Base-by-base conservation (phyloP, 2,797 vertebrate species). In the Neomorphus geoffroyi region DNA sequence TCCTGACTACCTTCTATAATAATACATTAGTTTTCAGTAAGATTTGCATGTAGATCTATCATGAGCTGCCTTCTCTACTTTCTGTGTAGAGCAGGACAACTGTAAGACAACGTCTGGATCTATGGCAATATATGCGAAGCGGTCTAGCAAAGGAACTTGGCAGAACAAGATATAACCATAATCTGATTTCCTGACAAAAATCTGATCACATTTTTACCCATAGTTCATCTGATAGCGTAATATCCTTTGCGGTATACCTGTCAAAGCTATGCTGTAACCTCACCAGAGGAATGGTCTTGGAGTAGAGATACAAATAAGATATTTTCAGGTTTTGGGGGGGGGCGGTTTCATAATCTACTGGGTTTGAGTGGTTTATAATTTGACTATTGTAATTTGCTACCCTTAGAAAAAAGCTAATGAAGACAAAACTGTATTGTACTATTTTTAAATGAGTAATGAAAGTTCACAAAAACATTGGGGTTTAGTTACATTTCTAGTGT, bases 191-290 rank as follows among this genome's bases (percentile, higher is more conserved):
- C 60, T 62, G 37, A 67, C 41, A 60, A 66, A 57, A 41, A 41
- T 64, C 17, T 46, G 28, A 18, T 46, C 72, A 30, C 75, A 94
- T 89, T 89, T 95, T 67, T 71, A 56, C 43, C 72, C 33, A 71
- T n/a, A 93, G 91, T 73, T 56, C 16, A 84, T 43, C 41, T 67
- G 75, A 67, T 1, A 7, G 39, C 71, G 5, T 35, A 54, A 70
- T 54, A 71, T 54, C 30, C 70, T 86, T 86, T 70, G 43, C 4
- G 61, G 33, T 26, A 58, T 18, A 69, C 27, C 26, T 65, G 21
- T 61, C 28, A 67, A 87, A 90, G n/a, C 18, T 35, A 57, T 13
- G 23, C 11, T 61, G 39, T 32, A 80, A 72, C 4, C 17, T 32
- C 35, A 70, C 28, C 12, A 70, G 7, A 62, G 56, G 32, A 88